Base-by-base conservation (phyloP, 2,888 invertebrate species). In the Heteromyza rotundicornis region DNA sequence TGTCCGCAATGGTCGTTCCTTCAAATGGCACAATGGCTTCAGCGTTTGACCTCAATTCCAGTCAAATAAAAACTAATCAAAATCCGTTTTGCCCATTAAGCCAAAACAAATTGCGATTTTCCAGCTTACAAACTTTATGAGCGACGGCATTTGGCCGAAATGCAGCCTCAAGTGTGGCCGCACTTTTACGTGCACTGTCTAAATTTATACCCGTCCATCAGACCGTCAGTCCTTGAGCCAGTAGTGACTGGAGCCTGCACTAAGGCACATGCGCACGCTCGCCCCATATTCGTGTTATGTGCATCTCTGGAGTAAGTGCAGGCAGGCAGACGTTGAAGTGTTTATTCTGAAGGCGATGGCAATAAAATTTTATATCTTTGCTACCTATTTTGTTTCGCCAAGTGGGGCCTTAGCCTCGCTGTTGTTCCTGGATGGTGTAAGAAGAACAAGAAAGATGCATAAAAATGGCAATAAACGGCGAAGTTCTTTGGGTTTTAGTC, bases 361-460 rank as follows among this genome's bases (percentile, higher is more conserved):
- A 75, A 77, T 78, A 76, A 78, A 79, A 78, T 75, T 78, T 78
- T 79, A 78, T 76, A 73, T 71, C 70, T 63, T 61, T 69, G 78
- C 78, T 78, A 78, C 78, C 79, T 67, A 73, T 67, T 68, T 72
- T n/a, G n/a, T n/a, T n/a, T 72, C 14, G 19, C 19, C 20, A 17
- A 47, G 20, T 47, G 3, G 47, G 17, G 20, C 17, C 19, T 2
- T 8, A 27, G 27, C 5, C 5, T 27, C 27, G 27, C 7, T 27
- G 27, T n/a, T n/a, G n/a, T n/a, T n/a, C n/a, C n/a, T n/a, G 57
- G 35, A 60, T 60, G 51, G 54, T 62, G 23, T 27, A 51, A n/a
- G n/a, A n/a, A n/a, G n/a, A n/a, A n/a, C n/a, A n/a, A n/a, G n/a
- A n/a, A n/a, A n/a, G n/a, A n/a, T n/a, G n/a, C n/a, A n/a, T n/a